A percentile compares a stretch with the other conserved stretches of the same genome.
These are phyloP conservation scores for human (Homo sapiens) DNA, from an alignment of 2,113 vertebrate species.

Conservation along the genomic window GRCh38 chr16:88197001-88197500, in stretches of 20 bases:
- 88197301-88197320: fast-evolving
- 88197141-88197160: not conserved
- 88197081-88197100: fast-evolving
- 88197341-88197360: not conserved
- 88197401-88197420: not conserved
- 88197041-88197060: not conserved
- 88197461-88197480: not conserved
- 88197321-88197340: not conserved
- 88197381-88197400: not conserved
- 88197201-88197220: not conserved
- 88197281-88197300: fast-evolving
- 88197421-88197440: fast-evolving
- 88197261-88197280: fast-evolving
- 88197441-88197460: fast-evolving
- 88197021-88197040: too few species aligned
- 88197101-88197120: not conserved
- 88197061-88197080: not conserved
- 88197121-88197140: fast-evolving
- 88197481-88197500: not conserved
- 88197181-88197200: not conserved
- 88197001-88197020: not conserved
- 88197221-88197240: fast-evolving
- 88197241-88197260: fast-evolving
- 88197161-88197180: not conserved
- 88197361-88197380: fast-evolving